phyloP scores from a whole-genome alignment of 2,113 vertebrate genomes.

The Eclectus roratus region DNA sequence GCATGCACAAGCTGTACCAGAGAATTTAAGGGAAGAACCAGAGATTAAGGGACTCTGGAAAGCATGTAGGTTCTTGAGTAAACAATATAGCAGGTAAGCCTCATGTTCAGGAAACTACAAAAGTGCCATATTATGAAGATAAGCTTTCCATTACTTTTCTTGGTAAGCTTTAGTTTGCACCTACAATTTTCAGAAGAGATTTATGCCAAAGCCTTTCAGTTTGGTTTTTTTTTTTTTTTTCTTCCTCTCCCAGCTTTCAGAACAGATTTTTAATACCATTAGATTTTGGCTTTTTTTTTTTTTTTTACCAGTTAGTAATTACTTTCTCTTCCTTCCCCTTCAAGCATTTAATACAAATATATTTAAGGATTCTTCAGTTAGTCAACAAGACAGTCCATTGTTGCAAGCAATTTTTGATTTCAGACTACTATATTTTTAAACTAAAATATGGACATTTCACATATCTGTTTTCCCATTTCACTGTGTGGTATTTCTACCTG shows the following conservation, averaged over 20 bases:
- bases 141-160: not conserved
- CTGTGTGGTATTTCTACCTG: conserved; percentile 2
- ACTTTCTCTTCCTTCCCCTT: not conserved
- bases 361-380: not conserved
- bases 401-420: not conserved
- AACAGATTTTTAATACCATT: not conserved
- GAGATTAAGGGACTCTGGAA: not conserved
- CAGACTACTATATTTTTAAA: not conserved
- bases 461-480: not conserved
- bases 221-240: not conserved
- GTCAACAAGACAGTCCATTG: not conserved
- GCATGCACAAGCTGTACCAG: not conserved
- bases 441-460: not conserved
- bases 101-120: not conserved
- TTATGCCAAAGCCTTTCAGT: not conserved
- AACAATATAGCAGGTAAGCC: accelerated
- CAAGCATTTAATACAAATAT: not conserved
- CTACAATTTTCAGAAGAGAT: not conserved
- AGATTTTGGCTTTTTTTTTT: not conserved
- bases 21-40: not conserved
- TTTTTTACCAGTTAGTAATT: not conserved
- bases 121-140: not conserved
- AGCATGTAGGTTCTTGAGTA: not conserved
- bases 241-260: not conserved
- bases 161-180: not conserved